Evolutionary conservation across 2,888 invertebrate genomes (phyloP).

Genomic region (Metopia argyrocephala): DNA sequence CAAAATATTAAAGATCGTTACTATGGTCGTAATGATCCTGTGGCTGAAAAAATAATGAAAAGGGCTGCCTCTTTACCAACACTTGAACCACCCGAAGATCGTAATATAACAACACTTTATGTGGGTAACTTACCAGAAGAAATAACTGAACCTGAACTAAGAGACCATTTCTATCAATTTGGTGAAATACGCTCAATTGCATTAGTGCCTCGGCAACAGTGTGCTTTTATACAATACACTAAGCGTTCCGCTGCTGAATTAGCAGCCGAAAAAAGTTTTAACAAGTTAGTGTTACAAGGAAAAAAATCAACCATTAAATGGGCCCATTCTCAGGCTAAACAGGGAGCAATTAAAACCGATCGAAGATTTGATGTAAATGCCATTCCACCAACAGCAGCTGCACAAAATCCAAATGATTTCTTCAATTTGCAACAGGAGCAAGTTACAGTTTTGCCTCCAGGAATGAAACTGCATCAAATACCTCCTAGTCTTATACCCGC

Average conservation of each 20-base stretch:
- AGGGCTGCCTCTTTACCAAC: constrained; percentile 95
- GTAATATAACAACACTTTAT: constrained; percentile 96
- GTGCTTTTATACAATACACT: constrained; percentile 98
- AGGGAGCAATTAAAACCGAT: constrained; percentile 80
- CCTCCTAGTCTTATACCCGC: constrained; percentile 77
- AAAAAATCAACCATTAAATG: constrained; percentile 97
- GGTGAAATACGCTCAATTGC: constrained; percentile 98
- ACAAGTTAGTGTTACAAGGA: constrained; percentile 90
- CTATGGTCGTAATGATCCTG: constrained; percentile 95
- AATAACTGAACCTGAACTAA: constrained; percentile 92
- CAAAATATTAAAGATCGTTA: constrained; percentile 95
- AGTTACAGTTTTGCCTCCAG: constrained; percentile 77
- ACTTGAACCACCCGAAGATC: constrained; percentile 96
- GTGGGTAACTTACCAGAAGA: constrained; percentile 96
- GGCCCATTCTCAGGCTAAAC: constrained; percentile 95
- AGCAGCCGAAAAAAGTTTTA: constrained; percentile 97
- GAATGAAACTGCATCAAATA: constrained; percentile 78
- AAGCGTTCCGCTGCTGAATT: constrained; percentile 92
- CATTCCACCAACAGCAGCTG: constrained; percentile 83
- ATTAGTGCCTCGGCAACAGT: constrained; percentile 94
- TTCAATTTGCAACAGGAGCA: constrained; percentile 81
- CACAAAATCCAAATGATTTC: constrained; percentile 82
- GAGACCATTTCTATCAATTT: constrained; percentile 98
- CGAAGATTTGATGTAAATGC: constrained; percentile 86
- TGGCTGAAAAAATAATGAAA: constrained; percentile 93